Conservation (phyloP, 2,113 vertebrate species). For the Pituophis catenifer region DNA sequence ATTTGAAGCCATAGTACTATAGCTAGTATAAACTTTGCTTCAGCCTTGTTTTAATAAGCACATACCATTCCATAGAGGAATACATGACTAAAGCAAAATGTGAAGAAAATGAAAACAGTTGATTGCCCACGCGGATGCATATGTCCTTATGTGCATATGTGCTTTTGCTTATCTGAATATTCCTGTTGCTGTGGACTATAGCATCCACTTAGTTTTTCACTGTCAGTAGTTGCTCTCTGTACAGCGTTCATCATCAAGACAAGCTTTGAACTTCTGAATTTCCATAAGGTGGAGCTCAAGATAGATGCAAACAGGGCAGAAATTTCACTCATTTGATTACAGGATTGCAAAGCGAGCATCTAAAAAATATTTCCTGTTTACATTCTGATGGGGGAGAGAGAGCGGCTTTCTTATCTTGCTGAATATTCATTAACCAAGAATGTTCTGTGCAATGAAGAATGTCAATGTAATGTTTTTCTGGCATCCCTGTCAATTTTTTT, state of each 20-base stretch:
- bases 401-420: background rate
- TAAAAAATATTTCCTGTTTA: conserved; percentile 16
- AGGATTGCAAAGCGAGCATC: background rate
- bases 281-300: background rate
- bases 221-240: background rate
- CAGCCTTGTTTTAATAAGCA: background rate
- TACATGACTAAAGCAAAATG: background rate
- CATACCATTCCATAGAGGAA: background rate
- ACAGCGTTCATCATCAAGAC: background rate
- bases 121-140: background rate
- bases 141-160: background rate
- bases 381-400: background rate
- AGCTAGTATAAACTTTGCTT: background rate
- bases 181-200: background rate
- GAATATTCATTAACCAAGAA: conserved; percentile 4
- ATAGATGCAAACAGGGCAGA: background rate
- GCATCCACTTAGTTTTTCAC: background rate
- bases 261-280: background rate
- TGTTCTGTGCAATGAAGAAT: background rate
- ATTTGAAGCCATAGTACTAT: background rate
- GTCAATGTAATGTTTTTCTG: background rate
- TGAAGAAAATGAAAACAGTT: conserved; percentile 1
- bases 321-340: conserved; percentile 3
- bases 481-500: background rate
- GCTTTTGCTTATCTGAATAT: background rate